phyloP scores from a whole-genome alignment of 1,140 invertebrate genomes.

The Ectropis grisescens region DNA sequence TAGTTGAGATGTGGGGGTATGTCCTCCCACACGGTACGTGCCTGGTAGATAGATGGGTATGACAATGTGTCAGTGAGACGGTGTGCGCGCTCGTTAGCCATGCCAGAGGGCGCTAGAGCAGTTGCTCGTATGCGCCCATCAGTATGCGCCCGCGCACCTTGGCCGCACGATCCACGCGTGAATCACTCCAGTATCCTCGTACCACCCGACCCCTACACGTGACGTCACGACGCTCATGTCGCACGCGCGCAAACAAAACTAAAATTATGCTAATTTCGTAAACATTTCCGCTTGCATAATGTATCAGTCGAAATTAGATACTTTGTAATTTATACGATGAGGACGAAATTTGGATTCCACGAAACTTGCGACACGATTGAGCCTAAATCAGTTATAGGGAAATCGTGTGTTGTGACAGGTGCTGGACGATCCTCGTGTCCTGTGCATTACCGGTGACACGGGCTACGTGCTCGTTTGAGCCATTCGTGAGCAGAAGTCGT shows the following conservation, averaged over 20 bases:
- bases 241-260: conserved; percentile 51
- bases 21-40: conserved; percentile 1
- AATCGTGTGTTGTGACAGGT: no score
- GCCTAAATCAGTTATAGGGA: no score
- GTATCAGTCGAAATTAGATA: no score
- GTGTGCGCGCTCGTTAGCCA: conserved; percentile 23
- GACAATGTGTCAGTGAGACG: conserved; percentile 1
- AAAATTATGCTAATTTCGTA: conserved; percentile 31
- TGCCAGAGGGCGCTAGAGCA: conserved; percentile 27
- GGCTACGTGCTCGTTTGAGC: no score
- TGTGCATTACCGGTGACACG: no score
- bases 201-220: conserved; percentile 33
- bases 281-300: conserved; percentile 32
- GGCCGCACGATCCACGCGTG: conserved; percentile 50
- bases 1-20: no score
- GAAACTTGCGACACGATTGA: no score
- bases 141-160: conserved; percentile 57
- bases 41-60: conserved; percentile 14
- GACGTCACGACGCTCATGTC: conserved; percentile 57
- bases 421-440: no score
- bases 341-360: no score
- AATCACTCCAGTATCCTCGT: conserved; percentile 47
- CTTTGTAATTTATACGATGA: no score
- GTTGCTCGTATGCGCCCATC: conserved; percentile 32
- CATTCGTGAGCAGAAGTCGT: no score